Conservation (phyloP, 2,888 invertebrate genomes). For the Chydorus sphaericus region DNA sequence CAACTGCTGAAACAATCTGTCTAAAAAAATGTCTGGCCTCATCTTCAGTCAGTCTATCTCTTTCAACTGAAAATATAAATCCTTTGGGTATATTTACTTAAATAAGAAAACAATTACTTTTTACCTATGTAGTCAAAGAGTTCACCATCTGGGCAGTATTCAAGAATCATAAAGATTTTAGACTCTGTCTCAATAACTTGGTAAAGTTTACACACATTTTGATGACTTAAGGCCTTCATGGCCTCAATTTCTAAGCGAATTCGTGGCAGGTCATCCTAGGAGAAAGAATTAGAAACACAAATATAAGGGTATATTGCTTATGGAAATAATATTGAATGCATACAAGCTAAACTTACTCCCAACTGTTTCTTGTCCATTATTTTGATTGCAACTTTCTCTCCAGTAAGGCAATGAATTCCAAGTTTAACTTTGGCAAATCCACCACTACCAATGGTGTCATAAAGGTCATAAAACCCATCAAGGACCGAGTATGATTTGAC, state of each 20-base stretch:
- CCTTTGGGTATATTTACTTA: too few species aligned
- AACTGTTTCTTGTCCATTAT: slow-evolving; percentile 60
- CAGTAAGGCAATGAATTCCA: slow-evolving; percentile 58
- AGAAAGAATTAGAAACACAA: slow-evolving; percentile 18
- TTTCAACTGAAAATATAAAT: slow-evolving; percentile 39
- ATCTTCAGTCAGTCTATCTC: slow-evolving; percentile 49
- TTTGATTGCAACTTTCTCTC: slow-evolving; percentile 67
- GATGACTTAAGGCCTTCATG: slow-evolving; percentile 49
- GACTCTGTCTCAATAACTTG: slow-evolving; percentile 61
- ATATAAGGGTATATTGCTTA: not conserved
- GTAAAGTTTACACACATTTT: slow-evolving; percentile 59
- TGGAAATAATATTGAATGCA: not conserved
- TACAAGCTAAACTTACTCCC: slow-evolving; percentile 39
- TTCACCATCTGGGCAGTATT: slow-evolving; percentile 70
- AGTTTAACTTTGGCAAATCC: slow-evolving; percentile 71
- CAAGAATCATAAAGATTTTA: slow-evolving; percentile 60
- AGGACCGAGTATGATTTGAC: slow-evolving; percentile 31
- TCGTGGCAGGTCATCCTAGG: slow-evolving; percentile 53
- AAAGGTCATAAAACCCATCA: slow-evolving; percentile 47
- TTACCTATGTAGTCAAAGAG: slow-evolving; percentile 63
- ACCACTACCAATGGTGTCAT: slow-evolving; percentile 55
- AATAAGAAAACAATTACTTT: slow-evolving; percentile 2
- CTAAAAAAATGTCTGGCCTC: slow-evolving; percentile 62
- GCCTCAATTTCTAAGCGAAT: slow-evolving; percentile 58
- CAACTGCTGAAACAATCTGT: slow-evolving; percentile 61